Base-by-base conservation (phyloP, 2,888 invertebrate species). In the Caenorhabditis sp. region DNA sequence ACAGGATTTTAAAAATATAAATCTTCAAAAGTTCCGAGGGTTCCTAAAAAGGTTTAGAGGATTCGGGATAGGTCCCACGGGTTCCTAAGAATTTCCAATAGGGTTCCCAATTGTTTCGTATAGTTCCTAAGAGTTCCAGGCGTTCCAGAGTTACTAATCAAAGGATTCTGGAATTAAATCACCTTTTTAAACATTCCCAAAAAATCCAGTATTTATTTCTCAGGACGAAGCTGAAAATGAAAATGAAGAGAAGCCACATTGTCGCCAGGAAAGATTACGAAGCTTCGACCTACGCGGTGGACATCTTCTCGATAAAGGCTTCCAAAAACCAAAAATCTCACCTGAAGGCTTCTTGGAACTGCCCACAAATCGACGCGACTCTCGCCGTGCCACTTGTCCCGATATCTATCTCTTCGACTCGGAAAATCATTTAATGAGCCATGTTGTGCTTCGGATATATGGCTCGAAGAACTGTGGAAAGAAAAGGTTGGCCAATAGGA, bases 361-460 rank as follows among this genome's bases (percentile, higher is more conserved):
- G 12, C 54, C 63, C 36, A 66, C 21, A 12, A 53, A 56, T 49
- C 54, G 65, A 63, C 21, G 27, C 21, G 60, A 80, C 49, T 65
- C 27, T 17, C 83, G 86, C 17, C 82, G 86, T 26, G 81, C 86
- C 38, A 86, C 86, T 0, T 86, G 86, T 68, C 86, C 86, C 1
- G 86, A 86, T 59, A 86, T 86, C 65, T 86, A 81, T 71, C 81
- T 86, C 23, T 84, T 83, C 63, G 74, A 78, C 8, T 70, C 67
- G 1, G 63, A 63, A 36, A 70, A 75, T 50, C 53, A 59, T 10
- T 57, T 70, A 3, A 70, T 68, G 61, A 70, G 64, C 43, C 64
- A 70, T 50, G 76, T 80, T 12, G 77, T 77, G 4, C 60, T 80
- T 8, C 58, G 85, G 26, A 69, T 85, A 27, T 85, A 85, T 63